Conservation (phyloP, 2,113 vertebrate genomes). For the Lampris megalopsis region DNA sequence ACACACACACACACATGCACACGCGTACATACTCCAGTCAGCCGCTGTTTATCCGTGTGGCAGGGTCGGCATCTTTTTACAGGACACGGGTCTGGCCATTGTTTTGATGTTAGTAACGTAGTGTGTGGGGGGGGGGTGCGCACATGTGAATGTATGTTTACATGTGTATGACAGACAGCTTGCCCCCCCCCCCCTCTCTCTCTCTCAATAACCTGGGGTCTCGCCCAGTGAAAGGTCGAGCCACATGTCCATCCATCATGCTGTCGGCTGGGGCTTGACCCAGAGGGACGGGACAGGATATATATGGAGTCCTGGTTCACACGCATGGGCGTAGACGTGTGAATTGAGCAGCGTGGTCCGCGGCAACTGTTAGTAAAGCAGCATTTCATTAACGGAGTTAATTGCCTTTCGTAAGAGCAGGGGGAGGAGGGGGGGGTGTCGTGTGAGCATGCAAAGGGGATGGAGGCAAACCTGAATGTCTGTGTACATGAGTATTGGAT, state of each 20-base stretch:
- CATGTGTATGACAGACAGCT: slow-evolving; percentile 24
- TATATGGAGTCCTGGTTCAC: not conserved
- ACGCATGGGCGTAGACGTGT: slow-evolving; percentile 2
- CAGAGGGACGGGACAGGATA: slow-evolving; percentile 10
- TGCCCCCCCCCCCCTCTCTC: not conserved
- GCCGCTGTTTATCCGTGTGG: slow-evolving; percentile 5
- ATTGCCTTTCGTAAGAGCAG: slow-evolving; percentile 50
- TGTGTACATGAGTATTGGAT: slow-evolving; percentile 31
- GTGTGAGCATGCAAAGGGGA: slow-evolving; percentile 42
- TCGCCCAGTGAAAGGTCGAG: slow-evolving; percentile 58
- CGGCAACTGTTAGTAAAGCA: slow-evolving; percentile 37
- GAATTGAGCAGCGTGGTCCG: slow-evolving; percentile 5
- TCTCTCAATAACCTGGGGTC: slow-evolving; percentile 1
- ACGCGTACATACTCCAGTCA: slow-evolving; percentile 5
- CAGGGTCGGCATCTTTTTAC: slow-evolving; percentile 1
- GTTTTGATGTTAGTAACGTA: not conserved
- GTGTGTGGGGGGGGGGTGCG: not conserved
- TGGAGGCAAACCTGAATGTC: not conserved
- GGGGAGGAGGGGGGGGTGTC: not conserved
- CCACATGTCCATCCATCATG: slow-evolving; percentile 71
- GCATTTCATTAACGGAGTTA: slow-evolving; percentile 69
- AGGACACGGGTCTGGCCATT: not conserved
- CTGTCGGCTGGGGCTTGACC: slow-evolving; percentile 63
- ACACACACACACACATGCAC: not conserved
- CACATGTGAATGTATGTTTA: not conserved